phyloP scores from a whole-genome alignment of 2,888 invertebrate species.

The Mycalesis mineus region DNA sequence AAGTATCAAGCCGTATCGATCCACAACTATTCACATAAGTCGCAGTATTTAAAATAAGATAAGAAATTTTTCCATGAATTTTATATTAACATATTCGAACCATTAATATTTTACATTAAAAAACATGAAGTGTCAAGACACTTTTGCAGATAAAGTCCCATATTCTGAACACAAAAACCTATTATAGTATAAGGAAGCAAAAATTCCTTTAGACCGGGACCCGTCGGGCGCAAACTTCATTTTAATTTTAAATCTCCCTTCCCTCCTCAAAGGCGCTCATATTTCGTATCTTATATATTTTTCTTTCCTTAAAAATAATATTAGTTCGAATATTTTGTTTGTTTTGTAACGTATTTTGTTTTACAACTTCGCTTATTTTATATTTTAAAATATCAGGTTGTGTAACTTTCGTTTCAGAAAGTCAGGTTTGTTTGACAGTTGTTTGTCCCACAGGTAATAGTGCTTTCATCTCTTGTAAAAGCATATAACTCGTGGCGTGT shows the following conservation, averaged over 20 bases:
- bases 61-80: too few relatives aligned
- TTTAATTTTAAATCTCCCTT: slow-evolving; percentile 29
- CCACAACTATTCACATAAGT: too few relatives aligned
- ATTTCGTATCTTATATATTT: slow-evolving; percentile 27
- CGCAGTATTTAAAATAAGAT: too few relatives aligned
- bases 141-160: slow-evolving; percentile 12
- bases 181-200: slow-evolving; percentile 27
- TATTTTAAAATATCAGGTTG: background rate
- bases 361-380: slow-evolving; percentile 7
- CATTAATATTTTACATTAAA: background rate
- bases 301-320: slow-evolving; percentile 22
- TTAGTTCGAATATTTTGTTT: slow-evolving; percentile 16
- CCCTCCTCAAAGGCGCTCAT: slow-evolving; percentile 26
- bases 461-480: background rate
- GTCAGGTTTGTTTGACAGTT: background rate
- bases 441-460: background rate
- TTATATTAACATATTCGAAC: too few relatives aligned
- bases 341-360: slow-evolving; percentile 4
- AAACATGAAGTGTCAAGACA: background rate
- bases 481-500: background rate
- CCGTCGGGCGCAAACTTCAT: slow-evolving; percentile 29
- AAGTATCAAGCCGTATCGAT: too few relatives aligned
- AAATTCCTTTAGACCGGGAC: slow-evolving; percentile 23
- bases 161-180: slow-evolving; percentile 21
- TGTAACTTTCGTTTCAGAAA: background rate